These are phyloP conservation scores for Drosophila murphyi DNA, from an alignment of 1,140 invertebrate genomes.

Conservation along the genomic window DNA sequence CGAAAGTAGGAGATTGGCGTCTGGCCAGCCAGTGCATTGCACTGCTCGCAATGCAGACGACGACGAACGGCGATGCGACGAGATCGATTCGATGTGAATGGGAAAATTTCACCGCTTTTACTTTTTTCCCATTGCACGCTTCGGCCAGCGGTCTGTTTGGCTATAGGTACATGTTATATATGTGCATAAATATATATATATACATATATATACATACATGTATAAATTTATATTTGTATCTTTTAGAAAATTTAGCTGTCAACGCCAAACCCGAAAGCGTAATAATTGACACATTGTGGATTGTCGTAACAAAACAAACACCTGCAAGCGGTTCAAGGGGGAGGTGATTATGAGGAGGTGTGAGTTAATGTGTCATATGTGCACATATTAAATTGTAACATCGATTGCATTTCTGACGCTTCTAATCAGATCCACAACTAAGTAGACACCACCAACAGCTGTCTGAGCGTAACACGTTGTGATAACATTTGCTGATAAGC, in stretches of 20 bases:
- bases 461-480: slow-evolving; percentile 7
- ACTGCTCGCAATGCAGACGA: slow-evolving; percentile 56
- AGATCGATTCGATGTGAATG: slow-evolving; percentile 77
- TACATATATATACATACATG: slow-evolving; percentile 14
- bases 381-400: no score
- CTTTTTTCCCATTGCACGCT: slow-evolving; percentile 60
- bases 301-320: slow-evolving; percentile 2
- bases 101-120: slow-evolving; percentile 83
- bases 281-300: slow-evolving; percentile 67
- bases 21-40: slow-evolving; percentile 68
- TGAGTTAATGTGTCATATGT: no score
- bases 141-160: slow-evolving; percentile 27
- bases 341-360: no score
- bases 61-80: slow-evolving; percentile 36
- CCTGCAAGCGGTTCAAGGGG: neutral
- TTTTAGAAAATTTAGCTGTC: slow-evolving; percentile 45
- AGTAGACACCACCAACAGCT: slow-evolving; percentile 19
- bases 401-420: neutral
- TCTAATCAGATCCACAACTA: slow-evolving; percentile 15
- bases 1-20: slow-evolving; percentile 61
- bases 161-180: neutral
- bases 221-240: slow-evolving; percentile 9
- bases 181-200: slow-evolving; percentile 10
- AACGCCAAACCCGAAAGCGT: slow-evolving; percentile 43
- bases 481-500: slow-evolving; percentile 16